A percentile compares a stretch with the other conserved stretches of the same genome.
phyloP scores from a whole-genome alignment of 2,888 invertebrate genomes.

The Actias luna region DNA sequence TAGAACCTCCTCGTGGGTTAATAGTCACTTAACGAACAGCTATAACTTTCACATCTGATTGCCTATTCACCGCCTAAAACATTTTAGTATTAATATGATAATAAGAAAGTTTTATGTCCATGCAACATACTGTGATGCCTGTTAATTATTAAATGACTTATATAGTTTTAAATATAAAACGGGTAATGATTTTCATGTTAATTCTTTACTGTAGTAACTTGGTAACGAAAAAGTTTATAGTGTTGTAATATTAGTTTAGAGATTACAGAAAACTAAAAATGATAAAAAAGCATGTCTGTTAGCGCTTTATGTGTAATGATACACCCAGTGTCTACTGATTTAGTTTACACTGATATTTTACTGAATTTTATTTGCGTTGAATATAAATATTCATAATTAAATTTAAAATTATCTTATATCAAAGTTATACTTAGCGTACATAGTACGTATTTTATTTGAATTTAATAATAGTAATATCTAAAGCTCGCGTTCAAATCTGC shows the following conservation, averaged over 20 bases:
- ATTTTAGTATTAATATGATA: constrained; percentile 40
- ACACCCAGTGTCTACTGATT: no score
- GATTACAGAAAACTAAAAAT: background rate
- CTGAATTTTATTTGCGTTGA: no score
- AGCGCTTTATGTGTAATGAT: no score
- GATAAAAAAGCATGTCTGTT: background rate
- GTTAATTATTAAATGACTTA: constrained; percentile 22
- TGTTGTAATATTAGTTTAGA: background rate
- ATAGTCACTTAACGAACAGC: background rate
- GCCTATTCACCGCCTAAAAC: constrained; percentile 32
- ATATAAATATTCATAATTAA: no score
- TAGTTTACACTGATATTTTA: no score
- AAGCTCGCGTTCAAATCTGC: no score
- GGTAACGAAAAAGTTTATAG: background rate
- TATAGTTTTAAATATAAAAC: constrained; percentile 19
- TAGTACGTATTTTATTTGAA: no score
- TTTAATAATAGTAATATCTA: no score
- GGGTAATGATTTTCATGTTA: constrained; percentile 1
- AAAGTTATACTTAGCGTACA: no score
- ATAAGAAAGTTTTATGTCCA: constrained; percentile 24
- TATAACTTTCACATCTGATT: constrained; percentile 23
- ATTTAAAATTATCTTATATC: no score
- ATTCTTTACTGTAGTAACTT: background rate
- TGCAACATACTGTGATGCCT: background rate
- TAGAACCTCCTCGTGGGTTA: background rate